Evolutionary conservation across 2,888 invertebrate genomes (phyloP).

Genomic region (Fissipunctia ypsillon): DNA sequence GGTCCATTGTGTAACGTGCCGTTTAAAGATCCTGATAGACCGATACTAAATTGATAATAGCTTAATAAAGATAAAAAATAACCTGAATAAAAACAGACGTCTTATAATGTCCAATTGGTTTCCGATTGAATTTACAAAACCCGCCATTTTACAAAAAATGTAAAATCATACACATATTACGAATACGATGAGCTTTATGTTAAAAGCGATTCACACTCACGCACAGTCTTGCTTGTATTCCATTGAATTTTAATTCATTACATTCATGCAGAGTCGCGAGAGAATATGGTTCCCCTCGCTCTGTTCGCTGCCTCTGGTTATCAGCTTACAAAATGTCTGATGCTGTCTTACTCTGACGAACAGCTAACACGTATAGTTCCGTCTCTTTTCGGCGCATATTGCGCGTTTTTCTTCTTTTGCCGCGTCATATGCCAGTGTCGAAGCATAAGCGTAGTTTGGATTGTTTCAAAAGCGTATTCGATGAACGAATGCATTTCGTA

Average conservation of each 20-base stretch:
- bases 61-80: slow-evolving; percentile 6
- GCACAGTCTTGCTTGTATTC: slow-evolving; percentile 78
- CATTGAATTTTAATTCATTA: slow-evolving; percentile 90
- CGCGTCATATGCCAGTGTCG: slow-evolving; percentile 88
- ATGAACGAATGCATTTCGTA: slow-evolving; percentile 73
- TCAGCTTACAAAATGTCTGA: slow-evolving; percentile 90
- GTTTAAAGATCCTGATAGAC: slow-evolving; percentile 39
- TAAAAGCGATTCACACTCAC: slow-evolving; percentile 80
- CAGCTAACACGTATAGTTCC: slow-evolving; percentile 81
- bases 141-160: slow-evolving; percentile 47
- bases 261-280: slow-evolving; percentile 88
- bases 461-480: slow-evolving; percentile 80
- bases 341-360: slow-evolving; percentile 83
- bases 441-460: slow-evolving; percentile 81
- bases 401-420: slow-evolving; percentile 90
- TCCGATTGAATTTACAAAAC: slow-evolving; percentile 60
- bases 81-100: slow-evolving; percentile 22
- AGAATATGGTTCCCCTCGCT: slow-evolving; percentile 90
- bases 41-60: slow-evolving; percentile 36
- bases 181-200: slow-evolving; percentile 75
- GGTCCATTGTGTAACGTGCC: slow-evolving; percentile 74
- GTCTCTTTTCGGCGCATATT: slow-evolving; percentile 87
- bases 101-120: slow-evolving; percentile 69
- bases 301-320: slow-evolving; percentile 89
- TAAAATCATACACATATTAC: slow-evolving; percentile 56